Percentiles rank a stretch among this genome's conserved stretches.
These are phyloP conservation scores for Heliconius eleuchia DNA, from an alignment of 1,140 invertebrate species.

Conservation along the genomic window DNA sequence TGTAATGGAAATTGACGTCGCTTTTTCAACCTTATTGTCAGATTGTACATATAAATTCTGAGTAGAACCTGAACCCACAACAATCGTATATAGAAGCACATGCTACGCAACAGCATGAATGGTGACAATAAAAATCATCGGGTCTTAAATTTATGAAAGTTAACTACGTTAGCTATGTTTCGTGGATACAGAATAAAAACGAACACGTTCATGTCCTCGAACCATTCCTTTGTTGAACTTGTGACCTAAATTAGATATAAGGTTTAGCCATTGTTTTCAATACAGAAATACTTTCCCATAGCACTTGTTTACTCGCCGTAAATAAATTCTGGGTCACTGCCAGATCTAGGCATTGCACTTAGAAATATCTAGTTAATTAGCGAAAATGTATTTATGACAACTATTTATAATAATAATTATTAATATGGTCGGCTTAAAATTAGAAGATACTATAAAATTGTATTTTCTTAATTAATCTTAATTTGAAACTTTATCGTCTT, in stretches of 20 bases:
- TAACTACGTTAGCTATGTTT: not conserved
- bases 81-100: not conserved
- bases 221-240: conserved; percentile 41
- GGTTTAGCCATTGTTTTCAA: conserved; percentile 36
- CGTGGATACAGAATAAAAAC: not conserved
- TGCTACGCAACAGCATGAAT: too few relatives aligned
- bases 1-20: too few relatives aligned
- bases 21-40: too few relatives aligned
- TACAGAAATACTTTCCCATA: conserved; percentile 35
- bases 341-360: conserved; percentile 33
- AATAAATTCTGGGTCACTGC: conserved; percentile 38
- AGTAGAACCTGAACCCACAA: not conserved
- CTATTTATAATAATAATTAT: not conserved
- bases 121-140: too few relatives aligned
- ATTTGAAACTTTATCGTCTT: too few relatives aligned
- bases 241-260: conserved; percentile 50
- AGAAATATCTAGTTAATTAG: conserved; percentile 18
- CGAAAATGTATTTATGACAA: not conserved
- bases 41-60: too few relatives aligned
- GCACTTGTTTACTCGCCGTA: conserved; percentile 21
- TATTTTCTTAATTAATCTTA: too few relatives aligned
- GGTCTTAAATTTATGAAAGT: not conserved
- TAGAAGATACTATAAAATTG: too few relatives aligned
- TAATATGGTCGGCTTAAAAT: not conserved
- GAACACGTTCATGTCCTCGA: conserved; percentile 35